These are phyloP conservation scores for Adineta ricciae DNA, from an alignment of 2,888 invertebrate species.

Conservation along the genomic window DNA sequence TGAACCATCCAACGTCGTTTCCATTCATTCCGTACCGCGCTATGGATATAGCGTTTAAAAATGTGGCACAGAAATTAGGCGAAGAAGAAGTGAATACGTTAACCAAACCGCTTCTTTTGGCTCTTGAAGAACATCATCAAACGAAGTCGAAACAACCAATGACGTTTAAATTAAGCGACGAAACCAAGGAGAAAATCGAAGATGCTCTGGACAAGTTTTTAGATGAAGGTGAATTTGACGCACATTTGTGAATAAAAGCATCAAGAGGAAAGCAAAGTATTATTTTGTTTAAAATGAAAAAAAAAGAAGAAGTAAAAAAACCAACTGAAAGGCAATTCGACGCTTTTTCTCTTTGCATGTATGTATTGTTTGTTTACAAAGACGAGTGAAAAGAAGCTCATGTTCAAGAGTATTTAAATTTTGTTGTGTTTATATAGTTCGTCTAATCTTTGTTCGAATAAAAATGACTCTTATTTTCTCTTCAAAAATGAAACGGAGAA, in stretches of 20 bases:
- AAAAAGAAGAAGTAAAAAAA: too few relatives aligned
- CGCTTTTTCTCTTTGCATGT: neutral
- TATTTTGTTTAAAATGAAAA: neutral
- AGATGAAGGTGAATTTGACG: neutral
- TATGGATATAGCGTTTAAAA: neutral
- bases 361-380: neutral
- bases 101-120: neutral
- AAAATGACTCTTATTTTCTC: neutral
- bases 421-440: neutral
- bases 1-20: neutral
- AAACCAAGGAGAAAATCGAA: neutral
- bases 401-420: neutral
- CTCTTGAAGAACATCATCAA: neutral
- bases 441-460: neutral
- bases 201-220: neutral
- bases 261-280: too few relatives aligned
- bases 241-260: neutral
- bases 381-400: neutral
- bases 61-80: neutral
- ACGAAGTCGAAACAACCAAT: neutral
- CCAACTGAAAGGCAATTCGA: too few relatives aligned
- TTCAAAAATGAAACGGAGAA: conserved; percentile 8
- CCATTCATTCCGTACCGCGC: neutral
- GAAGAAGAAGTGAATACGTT: neutral
- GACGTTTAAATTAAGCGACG: neutral